A percentile compares a stretch with the other conserved stretches of the same genome.
phyloP scores from a whole-genome alignment of 2,888 invertebrate genomes.

The Oegoconia quadripuncta region DNA sequence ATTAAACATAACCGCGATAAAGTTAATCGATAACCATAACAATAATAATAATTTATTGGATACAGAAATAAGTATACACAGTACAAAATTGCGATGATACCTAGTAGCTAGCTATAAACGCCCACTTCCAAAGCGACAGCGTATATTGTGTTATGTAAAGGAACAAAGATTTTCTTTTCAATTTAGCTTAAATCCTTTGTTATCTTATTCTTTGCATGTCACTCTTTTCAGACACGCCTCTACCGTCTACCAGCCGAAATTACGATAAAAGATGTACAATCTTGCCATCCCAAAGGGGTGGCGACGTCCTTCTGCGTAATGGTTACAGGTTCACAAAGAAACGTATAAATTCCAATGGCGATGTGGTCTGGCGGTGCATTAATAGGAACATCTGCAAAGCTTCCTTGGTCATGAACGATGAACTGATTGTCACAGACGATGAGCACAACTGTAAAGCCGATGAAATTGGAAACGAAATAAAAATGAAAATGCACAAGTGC shows the following conservation, averaged over 20 bases:
- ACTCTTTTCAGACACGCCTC: no score
- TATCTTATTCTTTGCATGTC: no score
- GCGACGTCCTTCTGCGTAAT: constrained; percentile 5
- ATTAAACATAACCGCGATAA: no score
- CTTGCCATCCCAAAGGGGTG: constrained; percentile 4
- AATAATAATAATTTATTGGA: no score
- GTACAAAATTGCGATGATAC: no score
- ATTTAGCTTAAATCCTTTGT: no score
- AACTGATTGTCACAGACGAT: constrained; percentile 2
- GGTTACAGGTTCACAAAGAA: constrained; percentile 8
- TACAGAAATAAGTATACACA: no score
- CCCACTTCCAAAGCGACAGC: no score
- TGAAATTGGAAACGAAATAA: constrained; percentile 7
- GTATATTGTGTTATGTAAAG: no score
- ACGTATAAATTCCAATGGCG: constrained; percentile 2
- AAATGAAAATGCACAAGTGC: constrained; percentile 6
- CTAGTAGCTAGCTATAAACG: no score
- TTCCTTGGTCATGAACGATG: not conserved
- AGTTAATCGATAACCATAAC: no score
- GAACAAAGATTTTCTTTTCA: no score
- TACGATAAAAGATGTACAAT: not conserved
- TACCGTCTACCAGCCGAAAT: not conserved
- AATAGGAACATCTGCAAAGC: constrained; percentile 3
- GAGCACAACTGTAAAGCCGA: constrained; percentile 4
- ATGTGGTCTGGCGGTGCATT: constrained; percentile 8